Evolutionary conservation across 2,797 vertebrate genomes (phyloP).

Genomic region (Neoniphon sammara): DNA sequence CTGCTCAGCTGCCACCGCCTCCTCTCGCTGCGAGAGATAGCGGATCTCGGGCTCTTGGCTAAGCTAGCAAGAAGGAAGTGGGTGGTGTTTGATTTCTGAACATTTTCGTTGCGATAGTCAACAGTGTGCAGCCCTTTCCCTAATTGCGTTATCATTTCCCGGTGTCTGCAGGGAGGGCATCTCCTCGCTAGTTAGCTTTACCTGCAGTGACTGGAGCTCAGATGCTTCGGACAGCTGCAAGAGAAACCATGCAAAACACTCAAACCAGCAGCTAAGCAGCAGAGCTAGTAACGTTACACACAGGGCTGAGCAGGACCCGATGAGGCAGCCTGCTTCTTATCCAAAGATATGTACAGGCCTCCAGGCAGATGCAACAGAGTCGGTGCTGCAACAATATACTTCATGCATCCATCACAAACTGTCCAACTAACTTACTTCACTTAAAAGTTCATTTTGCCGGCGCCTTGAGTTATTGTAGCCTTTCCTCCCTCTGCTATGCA

Average conservation of each 20-base stretch:
- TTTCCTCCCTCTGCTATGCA: conserved; percentile 1
- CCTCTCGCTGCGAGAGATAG: conserved; percentile 67
- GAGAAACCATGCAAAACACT: conserved; percentile 58
- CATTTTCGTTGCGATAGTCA: conserved; percentile 35
- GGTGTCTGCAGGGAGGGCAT: conserved; percentile 47
- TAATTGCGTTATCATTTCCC: neutral
- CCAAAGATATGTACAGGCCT: conserved; percentile 60
- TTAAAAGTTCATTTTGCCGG: conserved; percentile 2
- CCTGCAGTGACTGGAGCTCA: conserved; percentile 67
- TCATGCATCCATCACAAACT: conserved; percentile 19
- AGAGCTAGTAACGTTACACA: conserved; percentile 42
- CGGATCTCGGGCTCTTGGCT: conserved; percentile 63
- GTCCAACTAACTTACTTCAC: conserved; percentile 6
- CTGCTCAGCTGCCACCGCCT: conserved; percentile 67
- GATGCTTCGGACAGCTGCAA: conserved; percentile 69
- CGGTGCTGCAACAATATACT: conserved; percentile 35
- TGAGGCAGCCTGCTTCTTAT: conserved; percentile 30
- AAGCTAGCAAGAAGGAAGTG: conserved; percentile 70
- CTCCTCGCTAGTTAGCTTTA: conserved; percentile 49
- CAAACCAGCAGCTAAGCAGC: conserved; percentile 61
- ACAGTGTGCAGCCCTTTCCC: conserved; percentile 1
- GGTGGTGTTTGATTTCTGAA: conserved; percentile 62
- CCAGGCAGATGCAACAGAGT: conserved; percentile 37
- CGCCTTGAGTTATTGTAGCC: neutral
- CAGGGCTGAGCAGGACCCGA: conserved; percentile 49